These are phyloP conservation scores for Pseudachorutes palmiensis DNA, from an alignment of 1,140 invertebrate species.

Conservation along the genomic window DNA sequence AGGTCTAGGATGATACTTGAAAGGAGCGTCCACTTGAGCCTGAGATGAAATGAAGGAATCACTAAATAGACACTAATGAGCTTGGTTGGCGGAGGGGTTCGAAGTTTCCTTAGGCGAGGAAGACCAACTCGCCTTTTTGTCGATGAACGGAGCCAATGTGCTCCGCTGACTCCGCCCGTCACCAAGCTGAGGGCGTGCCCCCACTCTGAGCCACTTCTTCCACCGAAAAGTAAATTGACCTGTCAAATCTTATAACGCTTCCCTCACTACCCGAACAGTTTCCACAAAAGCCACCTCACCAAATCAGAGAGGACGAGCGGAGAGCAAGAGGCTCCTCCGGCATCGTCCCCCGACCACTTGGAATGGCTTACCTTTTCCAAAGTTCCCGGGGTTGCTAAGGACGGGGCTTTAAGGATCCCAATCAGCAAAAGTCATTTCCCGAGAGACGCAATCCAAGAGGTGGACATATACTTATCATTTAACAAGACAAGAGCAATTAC, in stretches of 20 bases:
- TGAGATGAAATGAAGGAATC: constrained; percentile 21
- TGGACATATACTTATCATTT: not conserved
- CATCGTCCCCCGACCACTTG: not conserved
- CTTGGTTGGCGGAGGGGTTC: constrained; percentile 6
- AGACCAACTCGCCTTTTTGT: not conserved
- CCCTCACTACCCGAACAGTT: constrained; percentile 12
- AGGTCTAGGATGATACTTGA: constrained; percentile 21
- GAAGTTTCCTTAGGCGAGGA: not conserved
- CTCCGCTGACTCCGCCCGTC: constrained; percentile 26
- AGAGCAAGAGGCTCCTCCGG: not conserved
- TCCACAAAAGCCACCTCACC: not conserved
- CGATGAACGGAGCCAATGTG: constrained; percentile 26
- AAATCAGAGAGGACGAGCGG: not conserved
- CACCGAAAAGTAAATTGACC: constrained; percentile 32
- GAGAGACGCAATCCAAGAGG: not conserved
- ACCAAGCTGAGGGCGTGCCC: constrained; percentile 30
- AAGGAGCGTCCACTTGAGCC: not conserved
- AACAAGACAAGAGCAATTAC: constrained; percentile 12
- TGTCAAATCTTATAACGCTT: constrained; percentile 34
- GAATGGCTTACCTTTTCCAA: not conserved
- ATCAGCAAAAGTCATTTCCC: not conserved
- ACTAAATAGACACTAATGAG: constrained; percentile 40
- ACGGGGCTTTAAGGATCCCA: not conserved
- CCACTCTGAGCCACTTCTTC: not conserved
- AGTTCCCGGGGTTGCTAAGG: not conserved